phyloP scores from a whole-genome alignment of 2,888 invertebrate species.

The Sarcophaga variegata region DNA sequence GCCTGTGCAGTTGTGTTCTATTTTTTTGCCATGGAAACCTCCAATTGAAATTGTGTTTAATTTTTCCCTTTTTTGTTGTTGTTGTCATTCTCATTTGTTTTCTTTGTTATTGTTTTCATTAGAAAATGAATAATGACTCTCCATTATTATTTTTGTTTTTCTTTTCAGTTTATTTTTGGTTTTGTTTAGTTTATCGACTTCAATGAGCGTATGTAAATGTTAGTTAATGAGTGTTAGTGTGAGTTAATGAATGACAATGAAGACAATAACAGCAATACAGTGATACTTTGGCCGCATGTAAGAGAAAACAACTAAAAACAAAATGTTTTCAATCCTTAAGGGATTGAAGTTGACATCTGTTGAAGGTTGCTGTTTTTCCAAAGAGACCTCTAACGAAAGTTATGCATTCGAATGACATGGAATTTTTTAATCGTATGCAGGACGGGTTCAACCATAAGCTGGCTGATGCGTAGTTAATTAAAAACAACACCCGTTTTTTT shows the following conservation, averaged over 20 bases:
- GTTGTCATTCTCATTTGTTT: background rate
- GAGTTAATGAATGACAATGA: background rate
- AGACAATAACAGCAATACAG: background rate
- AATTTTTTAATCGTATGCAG: slow-evolving; percentile 5
- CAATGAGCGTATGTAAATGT: background rate
- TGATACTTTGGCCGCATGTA: background rate
- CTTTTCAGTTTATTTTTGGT: background rate
- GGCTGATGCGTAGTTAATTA: background rate
- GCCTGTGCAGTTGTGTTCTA: background rate
- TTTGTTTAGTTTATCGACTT: slow-evolving; percentile 27
- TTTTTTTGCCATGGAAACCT: background rate
- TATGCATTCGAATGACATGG: slow-evolving; percentile 6
- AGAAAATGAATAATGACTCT: slow-evolving; percentile 26
- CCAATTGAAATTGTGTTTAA: background rate
- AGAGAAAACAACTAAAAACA: background rate
- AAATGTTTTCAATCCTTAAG: background rate
- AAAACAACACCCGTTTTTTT: background rate
- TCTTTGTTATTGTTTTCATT: background rate
- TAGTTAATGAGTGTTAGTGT: background rate
- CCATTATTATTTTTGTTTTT: background rate
- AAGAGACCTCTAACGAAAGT: slow-evolving; percentile 10
- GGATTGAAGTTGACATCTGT: slow-evolving; percentile 23
- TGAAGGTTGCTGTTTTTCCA: slow-evolving; percentile 25
- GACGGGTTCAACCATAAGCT: background rate
- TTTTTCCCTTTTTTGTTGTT: background rate